Conservation (phyloP, 2,888 invertebrate genomes). For the Tetragnatha montana region DNA sequence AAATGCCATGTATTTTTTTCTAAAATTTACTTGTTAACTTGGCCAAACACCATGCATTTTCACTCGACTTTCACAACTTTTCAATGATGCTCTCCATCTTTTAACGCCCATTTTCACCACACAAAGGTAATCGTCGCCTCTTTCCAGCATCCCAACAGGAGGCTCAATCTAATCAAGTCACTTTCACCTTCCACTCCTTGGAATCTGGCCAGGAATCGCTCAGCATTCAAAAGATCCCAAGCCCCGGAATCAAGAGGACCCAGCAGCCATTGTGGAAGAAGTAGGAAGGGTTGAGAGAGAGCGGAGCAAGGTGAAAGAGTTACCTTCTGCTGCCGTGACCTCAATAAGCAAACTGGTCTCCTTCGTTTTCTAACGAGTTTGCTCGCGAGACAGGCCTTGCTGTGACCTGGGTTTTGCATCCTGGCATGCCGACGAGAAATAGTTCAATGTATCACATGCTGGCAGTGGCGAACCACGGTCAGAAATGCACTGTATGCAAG, state of each 20-base stretch:
- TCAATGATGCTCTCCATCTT: no score
- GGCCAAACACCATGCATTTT: no score
- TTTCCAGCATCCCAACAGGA: no score
- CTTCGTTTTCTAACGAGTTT: slow-evolving; percentile 32
- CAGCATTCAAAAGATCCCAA: neutral
- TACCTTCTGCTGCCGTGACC: slow-evolving; percentile 32
- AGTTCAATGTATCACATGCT: neutral
- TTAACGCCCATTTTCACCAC: no score
- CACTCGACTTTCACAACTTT: no score
- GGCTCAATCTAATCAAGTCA: neutral
- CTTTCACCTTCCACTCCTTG: neutral
- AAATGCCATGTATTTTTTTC: no score
- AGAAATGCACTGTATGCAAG: no score
- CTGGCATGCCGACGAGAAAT: neutral
- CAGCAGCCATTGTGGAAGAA: slow-evolving; percentile 10
- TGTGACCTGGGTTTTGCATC: neutral
- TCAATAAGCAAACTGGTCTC: slow-evolving; percentile 45
- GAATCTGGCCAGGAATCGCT: neutral
- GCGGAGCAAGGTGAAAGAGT: slow-evolving; percentile 44
- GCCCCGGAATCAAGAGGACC: neutral
- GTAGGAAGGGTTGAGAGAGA: neutral
- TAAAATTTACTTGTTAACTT: no score
- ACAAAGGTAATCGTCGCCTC: no score
- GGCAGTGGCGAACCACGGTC: no score
- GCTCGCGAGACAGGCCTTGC: slow-evolving; percentile 27